These are phyloP conservation scores for human (Homo sapiens) DNA, from an alignment of 2,113 vertebrate genomes.

Conservation along the genomic window DNA sequence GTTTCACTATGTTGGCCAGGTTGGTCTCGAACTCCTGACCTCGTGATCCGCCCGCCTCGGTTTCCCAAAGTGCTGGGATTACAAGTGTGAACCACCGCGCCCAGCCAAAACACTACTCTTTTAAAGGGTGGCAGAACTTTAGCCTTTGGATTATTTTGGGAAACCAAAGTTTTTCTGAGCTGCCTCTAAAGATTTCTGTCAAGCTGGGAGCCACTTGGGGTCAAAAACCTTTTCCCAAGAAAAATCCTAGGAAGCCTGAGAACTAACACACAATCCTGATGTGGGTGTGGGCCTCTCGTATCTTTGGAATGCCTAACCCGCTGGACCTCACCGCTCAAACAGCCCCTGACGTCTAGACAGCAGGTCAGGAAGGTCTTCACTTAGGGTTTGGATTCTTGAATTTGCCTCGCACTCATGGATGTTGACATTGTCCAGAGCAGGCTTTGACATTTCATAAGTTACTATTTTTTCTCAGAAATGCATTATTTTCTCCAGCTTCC, in stretches of 20 bases:
- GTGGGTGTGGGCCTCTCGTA: neutral
- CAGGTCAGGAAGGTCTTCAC: neutral
- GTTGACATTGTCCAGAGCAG: neutral
- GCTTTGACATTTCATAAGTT: neutral
- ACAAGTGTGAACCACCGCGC: no score
- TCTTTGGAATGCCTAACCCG: neutral
- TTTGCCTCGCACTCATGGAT: neutral
- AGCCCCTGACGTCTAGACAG: neutral
- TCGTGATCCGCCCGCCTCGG: no score
- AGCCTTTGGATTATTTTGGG: neutral
- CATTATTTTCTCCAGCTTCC: conserved; percentile 12
- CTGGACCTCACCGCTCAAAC: neutral
- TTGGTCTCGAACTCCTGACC: no score
- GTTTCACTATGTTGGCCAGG: no score
- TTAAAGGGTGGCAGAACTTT: neutral
- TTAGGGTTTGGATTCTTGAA: neutral
- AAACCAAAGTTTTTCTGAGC: conserved; percentile 1
- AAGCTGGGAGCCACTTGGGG: neutral
- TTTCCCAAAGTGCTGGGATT: no score
- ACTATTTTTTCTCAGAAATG: neutral
- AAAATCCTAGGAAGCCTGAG: neutral
- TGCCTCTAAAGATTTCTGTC: neutral
- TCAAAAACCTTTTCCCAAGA: neutral
- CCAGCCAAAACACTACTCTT: neutral
- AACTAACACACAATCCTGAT: neutral